Percentiles rank a stretch among this genome's conserved stretches.
Evolutionary conservation across 2,888 invertebrate species (phyloP).

Genomic region (Poecilus cupreus): DNA sequence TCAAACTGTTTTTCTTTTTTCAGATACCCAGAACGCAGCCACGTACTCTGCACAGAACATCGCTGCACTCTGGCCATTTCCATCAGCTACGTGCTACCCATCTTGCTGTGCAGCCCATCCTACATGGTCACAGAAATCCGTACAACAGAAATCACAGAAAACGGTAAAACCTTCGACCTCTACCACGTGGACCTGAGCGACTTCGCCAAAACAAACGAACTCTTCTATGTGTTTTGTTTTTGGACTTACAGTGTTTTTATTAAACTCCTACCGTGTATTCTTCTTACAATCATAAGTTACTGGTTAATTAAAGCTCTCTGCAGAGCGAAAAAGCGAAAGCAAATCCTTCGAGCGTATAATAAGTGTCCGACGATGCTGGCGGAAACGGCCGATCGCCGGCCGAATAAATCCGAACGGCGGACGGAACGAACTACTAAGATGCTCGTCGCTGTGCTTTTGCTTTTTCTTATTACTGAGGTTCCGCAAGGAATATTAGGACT

Average conservation of each 20-base stretch:
- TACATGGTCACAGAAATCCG: slow-evolving; percentile 82
- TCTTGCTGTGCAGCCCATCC: slow-evolving; percentile 88
- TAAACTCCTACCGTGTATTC: slow-evolving; percentile 86
- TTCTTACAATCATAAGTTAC: slow-evolving; percentile 83
- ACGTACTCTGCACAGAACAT: slow-evolving; percentile 83
- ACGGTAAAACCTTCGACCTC: slow-evolving; percentile 76
- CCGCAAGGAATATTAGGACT: slow-evolving; percentile 80
- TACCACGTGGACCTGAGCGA: slow-evolving; percentile 76
- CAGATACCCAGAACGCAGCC: slow-evolving; percentile 87
- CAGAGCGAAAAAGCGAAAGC: slow-evolving; percentile 84
- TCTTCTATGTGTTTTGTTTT: slow-evolving; percentile 78
- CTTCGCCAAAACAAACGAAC: slow-evolving; percentile 69
- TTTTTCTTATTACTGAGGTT: slow-evolving; percentile 92
- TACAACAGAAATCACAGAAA: slow-evolving; percentile 75
- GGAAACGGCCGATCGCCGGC: slow-evolving; percentile 68
- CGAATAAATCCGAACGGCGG: slow-evolving; percentile 80
- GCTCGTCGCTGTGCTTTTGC: slow-evolving; percentile 88
- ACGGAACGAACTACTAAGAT: slow-evolving; percentile 93
- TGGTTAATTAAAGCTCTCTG: slow-evolving; percentile 84
- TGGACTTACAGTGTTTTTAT: slow-evolving; percentile 89
- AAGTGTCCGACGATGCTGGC: slow-evolving; percentile 72
- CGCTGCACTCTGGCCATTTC: slow-evolving; percentile 86
- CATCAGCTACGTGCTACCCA: slow-evolving; percentile 84
- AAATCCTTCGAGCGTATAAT: slow-evolving; percentile 80
- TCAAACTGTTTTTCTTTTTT: slow-evolving; percentile 63